These are phyloP conservation scores for Pardalotus punctatus DNA, from an alignment of 2,113 vertebrate genomes.

Conservation along the genomic window DNA sequence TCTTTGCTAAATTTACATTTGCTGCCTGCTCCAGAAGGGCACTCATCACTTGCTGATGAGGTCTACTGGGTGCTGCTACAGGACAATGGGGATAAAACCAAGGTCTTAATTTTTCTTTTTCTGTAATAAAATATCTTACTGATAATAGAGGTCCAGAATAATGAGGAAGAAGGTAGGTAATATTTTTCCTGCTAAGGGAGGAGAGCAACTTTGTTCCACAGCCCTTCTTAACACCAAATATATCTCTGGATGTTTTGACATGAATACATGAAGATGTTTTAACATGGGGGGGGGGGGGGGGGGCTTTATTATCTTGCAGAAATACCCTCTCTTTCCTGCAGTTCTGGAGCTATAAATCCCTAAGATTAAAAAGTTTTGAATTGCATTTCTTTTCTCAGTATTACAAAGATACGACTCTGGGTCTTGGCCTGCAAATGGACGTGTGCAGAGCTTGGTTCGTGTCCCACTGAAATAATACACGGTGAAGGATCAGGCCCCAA, in stretches of 20 bases:
- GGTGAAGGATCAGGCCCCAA: neutral
- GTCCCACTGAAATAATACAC: neutral
- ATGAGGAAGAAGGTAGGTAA: neutral
- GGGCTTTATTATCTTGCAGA: neutral
- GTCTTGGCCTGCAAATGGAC: neutral
- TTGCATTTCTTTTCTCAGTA: neutral
- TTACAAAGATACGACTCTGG: neutral
- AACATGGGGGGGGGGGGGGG: neutral
- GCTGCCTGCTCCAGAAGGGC: neutral
- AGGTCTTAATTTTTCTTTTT: neutral
- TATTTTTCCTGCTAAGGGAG: neutral
- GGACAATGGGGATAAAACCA: neutral
- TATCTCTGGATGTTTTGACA: neutral
- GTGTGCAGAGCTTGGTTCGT: neutral
- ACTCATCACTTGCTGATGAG: neutral
- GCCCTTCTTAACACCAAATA: neutral
- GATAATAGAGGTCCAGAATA: neutral
- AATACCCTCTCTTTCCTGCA: neutral
- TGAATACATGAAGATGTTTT: neutral
- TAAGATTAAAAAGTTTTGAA: neutral
- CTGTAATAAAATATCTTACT: neutral
- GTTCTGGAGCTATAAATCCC: neutral
- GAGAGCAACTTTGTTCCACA: neutral
- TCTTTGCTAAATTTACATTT: constrained; percentile 8
- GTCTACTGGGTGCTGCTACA: neutral